phyloP scores from a whole-genome alignment of 2,888 invertebrate species.

The Saturnia japonica region DNA sequence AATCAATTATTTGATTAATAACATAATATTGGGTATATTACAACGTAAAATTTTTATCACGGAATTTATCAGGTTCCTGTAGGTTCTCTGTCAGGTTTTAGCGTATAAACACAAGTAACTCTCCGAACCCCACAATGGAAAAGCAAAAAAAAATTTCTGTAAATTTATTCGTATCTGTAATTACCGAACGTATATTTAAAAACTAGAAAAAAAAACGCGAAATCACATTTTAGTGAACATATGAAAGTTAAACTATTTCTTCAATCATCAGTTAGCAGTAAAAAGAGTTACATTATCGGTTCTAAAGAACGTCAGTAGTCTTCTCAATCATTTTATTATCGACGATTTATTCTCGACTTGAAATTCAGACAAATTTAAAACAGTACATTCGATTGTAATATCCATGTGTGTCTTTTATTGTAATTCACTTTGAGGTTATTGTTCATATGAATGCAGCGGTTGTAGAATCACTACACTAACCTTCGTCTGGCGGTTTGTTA shows the following conservation, averaged over 20 bases:
- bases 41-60: too few relatives aligned
- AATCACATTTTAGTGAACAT: neutral
- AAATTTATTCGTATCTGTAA: too few relatives aligned
- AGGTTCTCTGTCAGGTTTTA: too few relatives aligned
- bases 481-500: constrained; percentile 76
- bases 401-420: neutral
- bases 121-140: too few relatives aligned
- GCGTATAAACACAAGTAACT: too few relatives aligned
- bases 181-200: neutral
- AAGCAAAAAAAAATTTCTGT: too few relatives aligned
- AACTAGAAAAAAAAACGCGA: neutral
- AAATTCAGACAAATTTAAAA: neutral
- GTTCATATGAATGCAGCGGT: neutral
- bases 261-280: neutral
- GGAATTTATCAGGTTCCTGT: too few relatives aligned
- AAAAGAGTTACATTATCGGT: neutral
- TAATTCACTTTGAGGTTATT: constrained; percentile 7
- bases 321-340: neutral
- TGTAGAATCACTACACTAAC: constrained; percentile 46
- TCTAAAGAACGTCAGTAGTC: neutral
- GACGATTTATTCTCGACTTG: neutral
- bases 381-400: neutral
- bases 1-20: too few relatives aligned
- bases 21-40: too few relatives aligned
- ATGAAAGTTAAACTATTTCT: neutral